These are phyloP conservation scores for Dynastes maya DNA, from an alignment of 2,888 invertebrate species.

Conservation along the genomic window DNA sequence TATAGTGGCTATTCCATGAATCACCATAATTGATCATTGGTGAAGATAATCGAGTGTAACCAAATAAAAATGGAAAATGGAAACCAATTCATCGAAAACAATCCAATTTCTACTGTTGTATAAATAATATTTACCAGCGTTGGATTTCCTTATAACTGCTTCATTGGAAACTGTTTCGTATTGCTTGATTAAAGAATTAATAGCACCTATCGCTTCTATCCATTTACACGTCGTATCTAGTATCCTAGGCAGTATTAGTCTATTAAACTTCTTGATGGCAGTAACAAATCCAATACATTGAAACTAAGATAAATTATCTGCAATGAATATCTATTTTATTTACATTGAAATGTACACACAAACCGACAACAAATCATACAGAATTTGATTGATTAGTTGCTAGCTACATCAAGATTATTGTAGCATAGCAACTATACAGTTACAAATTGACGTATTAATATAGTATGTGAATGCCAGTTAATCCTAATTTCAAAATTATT, in stretches of 20 bases:
- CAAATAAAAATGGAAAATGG: too few species aligned
- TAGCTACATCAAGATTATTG: not conserved
- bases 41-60: too few species aligned
- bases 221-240: not conserved
- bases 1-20: too few species aligned
- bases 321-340: not conserved
- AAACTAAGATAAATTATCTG: not conserved
- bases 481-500: too few species aligned
- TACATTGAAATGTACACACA: not conserved
- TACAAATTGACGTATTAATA: too few species aligned
- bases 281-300: conserved; percentile 14
- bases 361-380: not conserved
- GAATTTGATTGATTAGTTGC: not conserved
- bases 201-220: not conserved
- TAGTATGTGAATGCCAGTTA: too few species aligned
- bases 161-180: conserved; percentile 6
- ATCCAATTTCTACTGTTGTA: not conserved
- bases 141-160: not conserved
- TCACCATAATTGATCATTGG: too few species aligned
- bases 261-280: conserved; percentile 5
- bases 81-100: not conserved
- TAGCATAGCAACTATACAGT: not conserved
- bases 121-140: not conserved
- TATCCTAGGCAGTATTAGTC: not conserved
- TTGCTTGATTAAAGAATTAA: conserved; percentile 20